Conservation (phyloP, 2,797 vertebrate genomes). For the Coilia nasus region DNA sequence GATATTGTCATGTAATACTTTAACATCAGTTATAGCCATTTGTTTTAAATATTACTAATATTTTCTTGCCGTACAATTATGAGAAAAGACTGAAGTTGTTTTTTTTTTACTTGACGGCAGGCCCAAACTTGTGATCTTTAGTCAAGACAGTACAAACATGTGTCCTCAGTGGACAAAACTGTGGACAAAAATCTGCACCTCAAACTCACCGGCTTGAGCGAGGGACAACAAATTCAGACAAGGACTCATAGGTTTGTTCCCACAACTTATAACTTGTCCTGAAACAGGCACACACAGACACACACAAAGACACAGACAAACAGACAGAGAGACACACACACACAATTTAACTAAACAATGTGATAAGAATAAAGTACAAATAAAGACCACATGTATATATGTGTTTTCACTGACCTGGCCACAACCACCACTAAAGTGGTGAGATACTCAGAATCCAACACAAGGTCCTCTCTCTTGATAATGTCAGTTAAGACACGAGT, state of each 20-base stretch:
- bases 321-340: background rate
- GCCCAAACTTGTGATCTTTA: no score
- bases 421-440: conserved; percentile 90
- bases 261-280: conserved; percentile 82
- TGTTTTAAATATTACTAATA: no score
- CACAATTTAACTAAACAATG: no score
- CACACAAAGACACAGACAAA: background rate
- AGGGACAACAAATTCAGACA: conserved; percentile 93
- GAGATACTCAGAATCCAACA: conserved; percentile 91
- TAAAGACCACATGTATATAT: background rate
- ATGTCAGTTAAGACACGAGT: conserved; percentile 83
- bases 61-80: no score
- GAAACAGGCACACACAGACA: background rate
- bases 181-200: conserved; percentile 1
- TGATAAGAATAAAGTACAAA: background rate
- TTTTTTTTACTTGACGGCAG: no score
- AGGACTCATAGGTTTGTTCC: conserved; percentile 91
- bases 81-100: no score
- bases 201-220: conserved; percentile 90
- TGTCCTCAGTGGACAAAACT: background rate
- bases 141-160: background rate
- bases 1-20: no score
- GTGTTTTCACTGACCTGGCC: conserved; percentile 65
- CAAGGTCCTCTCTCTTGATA: conserved; percentile 89
- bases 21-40: no score